These are phyloP conservation scores for Aegithalos caudatus DNA, from an alignment of 2,113 vertebrate genomes.

Conservation along the genomic window DNA sequence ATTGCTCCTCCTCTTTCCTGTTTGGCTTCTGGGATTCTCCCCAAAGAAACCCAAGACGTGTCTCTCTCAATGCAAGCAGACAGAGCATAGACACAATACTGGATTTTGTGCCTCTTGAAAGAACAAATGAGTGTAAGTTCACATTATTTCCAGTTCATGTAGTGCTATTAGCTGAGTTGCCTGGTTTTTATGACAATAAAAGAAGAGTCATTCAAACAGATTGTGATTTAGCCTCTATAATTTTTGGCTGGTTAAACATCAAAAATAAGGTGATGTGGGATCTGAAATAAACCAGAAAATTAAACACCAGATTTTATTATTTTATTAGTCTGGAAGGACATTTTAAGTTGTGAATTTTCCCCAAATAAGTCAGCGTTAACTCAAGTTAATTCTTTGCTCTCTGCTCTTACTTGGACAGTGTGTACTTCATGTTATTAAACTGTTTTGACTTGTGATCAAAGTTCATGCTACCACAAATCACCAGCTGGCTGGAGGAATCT, in stretches of 20 bases:
- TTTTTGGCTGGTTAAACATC: background rate
- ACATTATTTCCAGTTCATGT: background rate
- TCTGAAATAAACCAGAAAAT: background rate
- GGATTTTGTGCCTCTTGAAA: background rate
- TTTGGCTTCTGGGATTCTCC: background rate
- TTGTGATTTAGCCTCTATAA: background rate
- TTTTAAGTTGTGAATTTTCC: background rate
- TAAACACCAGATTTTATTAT: background rate
- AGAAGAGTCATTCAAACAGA: background rate
- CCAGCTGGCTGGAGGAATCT: background rate
- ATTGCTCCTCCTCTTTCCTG: slow-evolving; percentile 21
- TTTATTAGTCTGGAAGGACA: background rate
- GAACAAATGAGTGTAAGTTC: background rate
- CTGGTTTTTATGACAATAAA: background rate
- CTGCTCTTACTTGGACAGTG: slow-evolving; percentile 13
- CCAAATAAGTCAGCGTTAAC: background rate
- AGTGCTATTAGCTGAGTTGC: background rate
- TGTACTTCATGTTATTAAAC: background rate
- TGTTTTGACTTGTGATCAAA: background rate
- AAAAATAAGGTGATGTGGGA: background rate
- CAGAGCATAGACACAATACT: background rate
- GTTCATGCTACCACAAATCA: slow-evolving; percentile 19
- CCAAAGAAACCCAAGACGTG: background rate
- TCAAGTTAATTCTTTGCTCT: background rate
- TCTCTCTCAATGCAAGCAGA: background rate